Conservation (phyloP, 2,888 invertebrate species). For the Ochropleura leucogaster region DNA sequence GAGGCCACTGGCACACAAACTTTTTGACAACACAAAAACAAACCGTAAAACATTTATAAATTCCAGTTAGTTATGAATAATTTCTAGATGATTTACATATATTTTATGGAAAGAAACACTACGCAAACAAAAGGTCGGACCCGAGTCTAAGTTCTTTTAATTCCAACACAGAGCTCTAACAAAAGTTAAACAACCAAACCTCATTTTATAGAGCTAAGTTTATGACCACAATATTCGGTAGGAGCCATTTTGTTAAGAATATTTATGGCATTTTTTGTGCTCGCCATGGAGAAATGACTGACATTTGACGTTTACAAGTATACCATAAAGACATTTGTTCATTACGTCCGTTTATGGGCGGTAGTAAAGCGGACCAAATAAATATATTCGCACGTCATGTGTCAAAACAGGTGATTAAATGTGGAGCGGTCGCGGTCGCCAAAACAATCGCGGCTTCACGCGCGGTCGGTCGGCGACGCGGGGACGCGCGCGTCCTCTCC, state of each 20-base stretch:
- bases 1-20: conserved; percentile 64
- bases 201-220: conserved; percentile 87
- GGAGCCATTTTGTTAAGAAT: conserved; percentile 88
- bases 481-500: conserved; percentile 52
- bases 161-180: conserved; percentile 82
- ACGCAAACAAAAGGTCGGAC: conserved; percentile 83
- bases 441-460: conserved; percentile 69
- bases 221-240: conserved; percentile 89
- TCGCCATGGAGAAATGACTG: conserved; percentile 82
- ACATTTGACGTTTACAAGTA: conserved; percentile 88
- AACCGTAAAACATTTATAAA: conserved; percentile 83
- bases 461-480: conserved; percentile 49
- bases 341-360: conserved; percentile 84
- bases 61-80: conserved; percentile 87
- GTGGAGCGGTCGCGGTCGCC: conserved; percentile 64
- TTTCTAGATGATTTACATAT: conserved; percentile 86
- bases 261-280: conserved; percentile 88
- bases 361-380: conserved; percentile 80
- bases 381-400: conserved; percentile 83
- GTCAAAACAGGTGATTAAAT: conserved; percentile 78
- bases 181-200: conserved; percentile 87
- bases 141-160: conserved; percentile 84
- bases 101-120: conserved; percentile 80
- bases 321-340: conserved; percentile 88
- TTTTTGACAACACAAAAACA: conserved; percentile 72